phyloP scores from a whole-genome alignment of 1,140 invertebrate species.

The Drosophila gunungcola region DNA sequence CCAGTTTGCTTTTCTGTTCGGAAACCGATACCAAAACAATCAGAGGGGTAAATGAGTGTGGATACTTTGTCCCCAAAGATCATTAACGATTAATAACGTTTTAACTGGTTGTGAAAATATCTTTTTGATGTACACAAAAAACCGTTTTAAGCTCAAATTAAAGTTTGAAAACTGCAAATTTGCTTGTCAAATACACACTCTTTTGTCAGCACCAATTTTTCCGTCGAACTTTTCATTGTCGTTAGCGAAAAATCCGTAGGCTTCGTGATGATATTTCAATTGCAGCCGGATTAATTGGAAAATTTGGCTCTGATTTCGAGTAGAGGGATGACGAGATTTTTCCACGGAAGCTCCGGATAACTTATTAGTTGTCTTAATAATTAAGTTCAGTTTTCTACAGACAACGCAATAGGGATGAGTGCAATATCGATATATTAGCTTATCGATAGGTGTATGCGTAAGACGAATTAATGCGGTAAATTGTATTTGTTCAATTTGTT shows the following conservation, averaged over 20 bases:
- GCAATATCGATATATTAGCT: constrained; percentile 4
- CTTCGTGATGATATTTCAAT: background rate
- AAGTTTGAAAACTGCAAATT: constrained; percentile 11
- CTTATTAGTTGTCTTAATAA: constrained; percentile 14
- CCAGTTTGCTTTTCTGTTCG: background rate
- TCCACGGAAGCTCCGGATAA: constrained; percentile 16
- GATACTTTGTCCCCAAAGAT: background rate
- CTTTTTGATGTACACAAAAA: background rate
- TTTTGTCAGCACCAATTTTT: constrained; percentile 33
- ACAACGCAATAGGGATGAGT: constrained; percentile 29
- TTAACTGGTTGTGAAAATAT: too few species aligned
- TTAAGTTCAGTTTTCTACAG: constrained; percentile 23
- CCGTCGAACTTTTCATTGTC: constrained; percentile 12
- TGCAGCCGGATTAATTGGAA: background rate
- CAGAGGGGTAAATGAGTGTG: background rate
- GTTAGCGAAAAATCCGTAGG: background rate
- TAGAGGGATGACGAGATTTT: background rate
- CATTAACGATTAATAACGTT: background rate
- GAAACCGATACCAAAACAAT: background rate
- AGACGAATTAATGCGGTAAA: background rate
- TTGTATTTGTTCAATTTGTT: background rate
- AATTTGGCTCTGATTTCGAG: background rate
- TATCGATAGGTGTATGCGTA: constrained; percentile 9
- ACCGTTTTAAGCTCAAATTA: constrained; percentile 10
- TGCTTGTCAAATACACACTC: constrained; percentile 31